Base-by-base conservation (phyloP, 2,113 vertebrate species). In the Glaucomys volans region DNA sequence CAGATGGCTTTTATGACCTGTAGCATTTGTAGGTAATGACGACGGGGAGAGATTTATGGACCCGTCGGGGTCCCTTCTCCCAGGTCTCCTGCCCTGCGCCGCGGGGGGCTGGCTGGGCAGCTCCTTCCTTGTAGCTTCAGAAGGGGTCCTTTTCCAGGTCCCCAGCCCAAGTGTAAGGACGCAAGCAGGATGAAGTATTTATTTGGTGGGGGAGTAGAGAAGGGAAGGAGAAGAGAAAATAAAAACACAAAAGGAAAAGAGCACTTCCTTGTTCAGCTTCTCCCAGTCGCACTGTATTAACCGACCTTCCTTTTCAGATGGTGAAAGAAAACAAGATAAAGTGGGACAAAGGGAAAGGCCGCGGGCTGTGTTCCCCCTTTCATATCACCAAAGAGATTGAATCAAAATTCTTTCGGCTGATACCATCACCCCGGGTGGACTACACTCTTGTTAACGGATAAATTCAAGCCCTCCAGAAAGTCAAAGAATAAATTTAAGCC, bases 1-100 rank as follows among this genome's bases (percentile, higher is more conserved):
- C 97, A 89, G 98, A 98, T 98, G 98, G 98, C 99, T 99, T 98
- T 98, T 98, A 98, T 99, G 99, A 99, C 99, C 99, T 99, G 98
- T 99, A 98, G 99, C 98, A 42, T 98, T 99, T 98, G 98, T 98
- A 96, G 97, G 97, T 97, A 96, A 99, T 99, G 99, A 99, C 98
- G 99, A 98, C 98, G 97, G 95, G 2, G 94, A 95, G 99, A 99
- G 99, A 99, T 99, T 99, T 98, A 98, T 98, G 98, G 98, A 97
- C 83, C 96, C 71, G 8, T 89, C 96, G n/a, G 0, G 0, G 7
- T 12, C 14, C 28, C 81, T 83, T 87, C 97, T 94, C 88, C 97
- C 94, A 42, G 94, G 94, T 22, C 3, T 5, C 12, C 52, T 26
- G 8, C 57, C 37, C 50, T 22, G 22, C 30, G 26, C 79, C 35